Evolutionary conservation across 1,140 invertebrate species (phyloP).

Genomic region (Harlomillsia oculata): DNA sequence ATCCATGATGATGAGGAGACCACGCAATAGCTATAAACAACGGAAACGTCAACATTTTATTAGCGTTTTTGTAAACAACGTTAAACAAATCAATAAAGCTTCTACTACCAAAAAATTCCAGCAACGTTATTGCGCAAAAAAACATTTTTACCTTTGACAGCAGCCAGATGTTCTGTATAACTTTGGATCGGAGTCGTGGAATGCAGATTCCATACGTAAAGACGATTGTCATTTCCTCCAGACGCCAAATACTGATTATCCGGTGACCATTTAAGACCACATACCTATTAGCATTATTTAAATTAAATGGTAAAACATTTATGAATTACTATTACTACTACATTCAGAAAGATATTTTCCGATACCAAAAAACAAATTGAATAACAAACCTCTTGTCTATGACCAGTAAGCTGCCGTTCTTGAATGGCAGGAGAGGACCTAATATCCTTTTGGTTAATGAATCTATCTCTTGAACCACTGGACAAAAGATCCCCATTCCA

Average conservation of each 20-base stretch:
- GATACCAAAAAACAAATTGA: too few species aligned
- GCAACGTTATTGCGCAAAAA: neutral
- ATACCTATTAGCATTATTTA: conserved; percentile 51
- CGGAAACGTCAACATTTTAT: neutral
- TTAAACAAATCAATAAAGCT: neutral
- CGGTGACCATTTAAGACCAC: conserved; percentile 98
- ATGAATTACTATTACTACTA: neutral
- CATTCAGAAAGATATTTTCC: too few species aligned
- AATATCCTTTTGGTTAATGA: conserved; percentile 90
- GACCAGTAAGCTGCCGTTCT: conserved; percentile 72
- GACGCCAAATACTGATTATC: conserved; percentile 97
- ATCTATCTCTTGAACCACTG: conserved; percentile 86
- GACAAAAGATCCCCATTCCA: conserved; percentile 98
- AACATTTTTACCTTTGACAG: conserved; percentile 62
- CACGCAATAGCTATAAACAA: conserved; percentile 76
- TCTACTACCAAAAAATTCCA: neutral
- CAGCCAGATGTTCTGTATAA: conserved; percentile 94
- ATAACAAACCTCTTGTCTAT: conserved; percentile 77
- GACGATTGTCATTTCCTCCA: conserved; percentile 96
- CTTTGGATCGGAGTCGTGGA: conserved; percentile 82
- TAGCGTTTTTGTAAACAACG: neutral
- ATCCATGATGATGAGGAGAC: conserved; percentile 97
- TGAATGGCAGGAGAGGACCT: conserved; percentile 68
- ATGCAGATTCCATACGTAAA: conserved; percentile 96
- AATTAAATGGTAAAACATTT: conserved; percentile 9